Evolutionary conservation across 1,140 invertebrate genomes (phyloP), one percentile per base, ranked within the genome.

Genomic region (Scaptomyza pallida): DNA sequence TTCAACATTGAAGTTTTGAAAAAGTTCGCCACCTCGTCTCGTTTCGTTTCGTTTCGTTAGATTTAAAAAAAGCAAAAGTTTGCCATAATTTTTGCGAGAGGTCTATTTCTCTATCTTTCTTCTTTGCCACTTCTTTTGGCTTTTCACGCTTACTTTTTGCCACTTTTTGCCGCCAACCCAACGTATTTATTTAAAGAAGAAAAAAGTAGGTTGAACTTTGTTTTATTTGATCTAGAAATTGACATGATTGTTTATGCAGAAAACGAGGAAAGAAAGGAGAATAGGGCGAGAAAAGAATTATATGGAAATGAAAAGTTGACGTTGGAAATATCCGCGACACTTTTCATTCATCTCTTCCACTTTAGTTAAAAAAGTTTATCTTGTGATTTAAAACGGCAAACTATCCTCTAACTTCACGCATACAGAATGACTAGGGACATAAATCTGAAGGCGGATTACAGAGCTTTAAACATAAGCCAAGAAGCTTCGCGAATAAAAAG

Each of bases 171-270:
- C 5, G 23, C 6, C 5, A 26, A 26, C n/a, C n/a, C n/a, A n/a
- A n/a, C 63, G 37, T 75, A 75, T 82, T 65, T 75, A 71, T 52
- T 75, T 75, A 26, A 6, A 5, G 4, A 6, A 19, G 23, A 40
- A 48, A 64, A 72, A 72, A 75, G 60, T 80, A 57, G 73, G 26
- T 64, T 70, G 54, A 85, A 85, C 65, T 85, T 85, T 88, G 70
- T 81, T 68, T 81, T 85, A 85, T 85, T 85, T 81, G 81, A 81
- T 86, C 70, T 78, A 61, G 74, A 86, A 81, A 77, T 78, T 81
- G 81, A 85, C 82, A 85, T 81, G 69, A 86, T 86, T 78, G 73
- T 77, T 81, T 85, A 81, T 86, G 80, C 73, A 74, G 54, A 74
- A 48, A 54, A 26, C 4, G 17, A 15, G 12, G 63, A 59, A 61